A percentile compares a stretch with the other conserved stretches of the same genome.
phyloP scores from a whole-genome alignment of 2,888 invertebrate species.

The Congeria kusceri region DNA sequence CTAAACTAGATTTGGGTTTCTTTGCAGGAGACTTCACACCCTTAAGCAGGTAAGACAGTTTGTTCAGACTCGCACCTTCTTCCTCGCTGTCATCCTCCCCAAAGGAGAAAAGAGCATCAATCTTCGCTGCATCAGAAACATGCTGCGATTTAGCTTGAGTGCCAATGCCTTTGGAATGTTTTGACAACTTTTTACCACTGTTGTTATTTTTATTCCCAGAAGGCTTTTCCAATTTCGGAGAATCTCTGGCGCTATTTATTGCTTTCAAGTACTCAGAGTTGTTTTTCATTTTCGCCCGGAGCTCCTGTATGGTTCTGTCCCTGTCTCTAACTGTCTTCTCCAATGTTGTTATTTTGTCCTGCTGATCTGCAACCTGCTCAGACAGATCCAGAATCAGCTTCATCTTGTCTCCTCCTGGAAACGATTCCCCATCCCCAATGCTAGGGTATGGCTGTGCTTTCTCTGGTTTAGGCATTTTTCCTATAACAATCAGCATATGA shows the following conservation, averaged over 20 bases:
- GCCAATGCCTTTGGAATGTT: conserved; percentile 1
- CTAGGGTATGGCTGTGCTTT: neutral
- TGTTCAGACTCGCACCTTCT: conserved; percentile 41
- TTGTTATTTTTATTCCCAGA: conserved; percentile 11
- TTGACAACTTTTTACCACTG: neutral
- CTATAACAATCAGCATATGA: no score
- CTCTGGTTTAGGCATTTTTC: no score
- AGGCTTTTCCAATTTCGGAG: conserved; percentile 5
- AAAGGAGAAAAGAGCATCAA: conserved; percentile 20
- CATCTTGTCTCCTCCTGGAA: conserved; percentile 66
- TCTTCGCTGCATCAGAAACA: conserved; percentile 20
- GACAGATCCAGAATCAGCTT: conserved; percentile 79
- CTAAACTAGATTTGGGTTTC: conserved; percentile 31
- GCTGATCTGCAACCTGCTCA: conserved; percentile 77
- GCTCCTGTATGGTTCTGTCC: conserved; percentile 67
- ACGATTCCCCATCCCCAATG: conserved; percentile 1
- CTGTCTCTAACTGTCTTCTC: conserved; percentile 68
- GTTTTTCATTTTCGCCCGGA: conserved; percentile 52
- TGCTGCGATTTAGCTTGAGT: conserved; percentile 8
- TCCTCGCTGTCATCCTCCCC: conserved; percentile 46
- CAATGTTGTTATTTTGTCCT: conserved; percentile 69
- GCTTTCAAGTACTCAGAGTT: conserved; percentile 53
- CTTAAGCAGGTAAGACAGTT: conserved; percentile 39
- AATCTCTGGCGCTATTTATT: conserved; percentile 32
- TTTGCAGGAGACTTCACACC: conserved; percentile 49